Base-by-base conservation (phyloP, 1,140 invertebrate genomes). In the Stegodyphus mimosarum region DNA sequence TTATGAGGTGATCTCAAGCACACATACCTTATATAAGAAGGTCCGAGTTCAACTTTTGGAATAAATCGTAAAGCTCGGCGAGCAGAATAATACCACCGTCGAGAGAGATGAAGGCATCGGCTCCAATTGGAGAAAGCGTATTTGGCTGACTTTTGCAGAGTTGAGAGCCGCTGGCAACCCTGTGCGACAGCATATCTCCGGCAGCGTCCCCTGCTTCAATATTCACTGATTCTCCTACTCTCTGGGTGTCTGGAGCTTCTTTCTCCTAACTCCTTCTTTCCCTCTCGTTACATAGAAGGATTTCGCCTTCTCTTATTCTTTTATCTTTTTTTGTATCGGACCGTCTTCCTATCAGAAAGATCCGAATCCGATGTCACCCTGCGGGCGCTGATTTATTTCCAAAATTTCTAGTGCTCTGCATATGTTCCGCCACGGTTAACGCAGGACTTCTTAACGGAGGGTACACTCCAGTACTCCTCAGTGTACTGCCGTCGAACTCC, bases 111-210 rank as follows among this genome's bases (percentile, higher is more conserved):
- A 18, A 53, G 10, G 67, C 48, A 15, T 5, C 33, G 18, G n/a
- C 49, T n/a, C 77, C 17, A 18, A 63, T 48, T 18, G 55, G 51
- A 11, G 64, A 50, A n/a, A 60, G 55, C 55, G 5, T 15, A 60
- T 60, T 60, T 60, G 55, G 55, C 55, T 60, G 55, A 60, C 55
- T 60, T 60, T 60, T 60, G 55, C 15, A 60, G 55, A 60, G 55
- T 60, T 60, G 33, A 33, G 33, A 60, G 55, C 9, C 15, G 55
- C 55, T 60, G 55, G 55, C 55, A 60, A 60, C 55, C 55, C 55
- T 60, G 55, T 10, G 15, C 9, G 9, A 60, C 55, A 60, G 55
- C 55, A 60, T 60, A 60, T 15, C 55, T 60, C 55, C 55, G 55
- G 15, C 9, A 60, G 55, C 55, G 55, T 15, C 55, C 33, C 33